Evolutionary conservation across 2,113 vertebrate genomes (phyloP), one percentile per base, ranked within the genome.

Genomic region (Marcusenius ussheri): DNA sequence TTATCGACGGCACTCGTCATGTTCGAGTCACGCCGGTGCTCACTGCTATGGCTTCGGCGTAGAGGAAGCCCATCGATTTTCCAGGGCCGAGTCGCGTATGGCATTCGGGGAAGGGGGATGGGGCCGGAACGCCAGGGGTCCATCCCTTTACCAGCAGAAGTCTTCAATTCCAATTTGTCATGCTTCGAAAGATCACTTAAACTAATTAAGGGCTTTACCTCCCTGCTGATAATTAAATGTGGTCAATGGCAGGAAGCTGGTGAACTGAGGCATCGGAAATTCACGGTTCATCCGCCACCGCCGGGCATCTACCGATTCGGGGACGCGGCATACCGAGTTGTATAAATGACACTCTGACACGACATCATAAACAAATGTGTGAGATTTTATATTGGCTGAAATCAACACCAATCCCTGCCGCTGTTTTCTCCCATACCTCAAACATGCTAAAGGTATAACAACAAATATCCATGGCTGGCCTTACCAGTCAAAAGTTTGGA

Each of bases 1-100:
- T 92, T 96, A 95, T 95, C 95, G 95, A 95, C 93, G 94, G 88
- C 42, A 88, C 90, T 89, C 77, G 89, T 92, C 91, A 93, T 90
- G 93, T 92, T 93, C 87, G 92, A 93, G 93, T 80, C 92, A 91
- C 94, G 93, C 93, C 94, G 93, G 93, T 94, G 91, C 93, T 91
- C 90, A 47, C 35, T 89, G 90, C 87, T 84, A 91, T 85, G 92
- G 90, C 89, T 90, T 89, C 90, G 90, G 92, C 88, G 92, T 90
- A 13, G 39, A 7, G 84, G 62, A 51, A 83, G 62, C 31, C 42
- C 66, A 87, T n/a, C 24, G 92, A 92, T 92, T 89, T 89, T 80
- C 89, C 50, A 62, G 51, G n/a, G 10, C 85, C 46, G 88, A 84
- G 89, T 90, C 89, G 50, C 89, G 15, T 91, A 42, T 90, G 86